Evolutionary conservation across 2,888 invertebrate genomes (phyloP).

Genomic region (Conus canariensis): DNA sequence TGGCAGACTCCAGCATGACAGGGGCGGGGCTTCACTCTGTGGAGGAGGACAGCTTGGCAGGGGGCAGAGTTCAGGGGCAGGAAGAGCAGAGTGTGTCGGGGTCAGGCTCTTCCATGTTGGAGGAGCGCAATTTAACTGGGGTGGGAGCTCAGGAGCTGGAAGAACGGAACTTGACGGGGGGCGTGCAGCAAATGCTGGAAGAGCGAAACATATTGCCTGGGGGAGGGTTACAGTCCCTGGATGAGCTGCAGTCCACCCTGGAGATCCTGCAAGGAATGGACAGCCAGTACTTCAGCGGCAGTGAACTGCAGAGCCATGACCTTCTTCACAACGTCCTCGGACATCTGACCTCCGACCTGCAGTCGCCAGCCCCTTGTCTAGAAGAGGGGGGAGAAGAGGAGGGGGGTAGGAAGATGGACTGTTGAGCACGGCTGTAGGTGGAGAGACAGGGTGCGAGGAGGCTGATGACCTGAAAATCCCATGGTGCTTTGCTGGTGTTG

Average conservation of each 20-base stretch:
- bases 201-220: not conserved
- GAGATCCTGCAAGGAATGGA: slow-evolving; percentile 56
- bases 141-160: not conserved
- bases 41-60: not conserved
- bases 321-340: slow-evolving; percentile 38
- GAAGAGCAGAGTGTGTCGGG: not conserved
- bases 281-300: slow-evolving; percentile 54
- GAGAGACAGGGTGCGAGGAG: not conserved
- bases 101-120: not conserved
- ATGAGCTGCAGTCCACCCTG: slow-evolving; percentile 55
- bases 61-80: not conserved
- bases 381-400: slow-evolving; percentile 1
- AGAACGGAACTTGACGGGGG: not conserved
- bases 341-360: slow-evolving; percentile 30
- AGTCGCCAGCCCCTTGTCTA: not conserved
- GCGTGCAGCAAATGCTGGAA: not conserved
- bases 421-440: not conserved
- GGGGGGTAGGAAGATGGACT: not conserved
- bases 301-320: slow-evolving; percentile 38
- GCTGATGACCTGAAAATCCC: not conserved
- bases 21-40: not conserved
- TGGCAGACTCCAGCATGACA: not conserved
- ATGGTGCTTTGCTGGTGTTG: not conserved
- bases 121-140: not conserved
- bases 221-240: slow-evolving; percentile 29